Base-by-base conservation (phyloP, 2,888 invertebrate species). In the Cyaniris semiargus region DNA sequence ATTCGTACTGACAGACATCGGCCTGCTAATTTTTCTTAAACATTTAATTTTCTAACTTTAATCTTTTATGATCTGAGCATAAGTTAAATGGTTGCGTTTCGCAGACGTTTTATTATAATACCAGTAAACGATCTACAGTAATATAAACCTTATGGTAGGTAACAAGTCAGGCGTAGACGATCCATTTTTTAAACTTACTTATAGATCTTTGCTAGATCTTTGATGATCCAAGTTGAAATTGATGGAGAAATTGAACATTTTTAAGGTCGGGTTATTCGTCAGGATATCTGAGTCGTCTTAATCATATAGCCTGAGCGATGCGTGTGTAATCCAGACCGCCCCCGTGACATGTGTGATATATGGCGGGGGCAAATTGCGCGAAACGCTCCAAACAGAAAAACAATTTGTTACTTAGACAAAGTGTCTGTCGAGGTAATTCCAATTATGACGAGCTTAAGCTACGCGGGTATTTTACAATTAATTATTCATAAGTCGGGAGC, bases 371-470 rank as follows among this genome's bases (percentile, higher is more conserved):
- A 90, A 90, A 91, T 91, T 88, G 90, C 89, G 84, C 83, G 85
- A 83, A 85, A 85, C 85, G 83, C 84, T 79, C 79, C 79, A 79
- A 80, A 83, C 83, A 84, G 87, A 89, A 89, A 91, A 91, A 91
- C 90, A 89, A 90, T 91, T 91, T 90, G 86, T 91, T 89, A 89
- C 85, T 85, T 87, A 88, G 90, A 90, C 88, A 87, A 88, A 89
- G 88, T 86, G 85, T 81, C 79, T 82, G 80, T 80, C 81, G 82
- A 86, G 85, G 81, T 83, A 82, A 85, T 87, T 89, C 88, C 87
- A 89, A 90, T 90, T 88, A 86, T 86, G 84, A 85, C 85, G 84
- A 82, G 84, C 79, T 80, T 70, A 27, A 60, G 56, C 21, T 38
- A 7, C 27, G 13, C 5, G 31, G 56, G 27, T 53, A 66, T 66